Base-by-base conservation (phyloP, 2,888 invertebrate species). In the Danaus chrysippus region DNA sequence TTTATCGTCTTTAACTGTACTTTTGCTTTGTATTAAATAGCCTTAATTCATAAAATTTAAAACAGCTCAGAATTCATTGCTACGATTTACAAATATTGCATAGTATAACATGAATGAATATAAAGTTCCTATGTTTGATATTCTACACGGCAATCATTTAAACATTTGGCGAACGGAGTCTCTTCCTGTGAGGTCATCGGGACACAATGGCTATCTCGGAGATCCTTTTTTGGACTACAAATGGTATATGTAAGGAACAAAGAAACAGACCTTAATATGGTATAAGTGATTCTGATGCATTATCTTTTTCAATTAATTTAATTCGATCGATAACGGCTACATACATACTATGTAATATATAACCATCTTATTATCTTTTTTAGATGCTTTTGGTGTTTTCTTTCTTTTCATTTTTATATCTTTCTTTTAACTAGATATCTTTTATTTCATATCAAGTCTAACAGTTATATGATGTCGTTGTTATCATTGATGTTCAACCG, bases 71-170 rank as follows among this genome's bases (percentile, higher is more conserved):
- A 34, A 34, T 8, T 34, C 23, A 34, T 34, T 34, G 23, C 8
- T 6, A 34, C 8, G 6, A 34, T 34, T 34, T 6, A 8, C 23
- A 34, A 6, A 34, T 8, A 34, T 6, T 34, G 3, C 23, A 34
- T 5, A 34, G 23, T 34, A 34, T 34, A 46, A 17, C 17, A 17
- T 49, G 10, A n/a, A 17, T 17, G 17, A 49, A 15, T 46, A 13
- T 46, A 46, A 9, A 46, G 15, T 46, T 15, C 12, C 41, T 46
- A 46, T 42, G 56, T 56, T 60, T 56, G 46, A 60, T 60, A 60
- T 60, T 60, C 60, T 49, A 56, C 42, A 19, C 34, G n/a, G 49
- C 60, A 55, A 60, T 56, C 49, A 17, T 19, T 55, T 23, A 34
- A 42, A 23, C 17, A 49, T 56, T 60, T 60, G 56, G 55, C 49